Base-by-base conservation (phyloP, 2,888 invertebrate genomes). In the Julus scandinavius region DNA sequence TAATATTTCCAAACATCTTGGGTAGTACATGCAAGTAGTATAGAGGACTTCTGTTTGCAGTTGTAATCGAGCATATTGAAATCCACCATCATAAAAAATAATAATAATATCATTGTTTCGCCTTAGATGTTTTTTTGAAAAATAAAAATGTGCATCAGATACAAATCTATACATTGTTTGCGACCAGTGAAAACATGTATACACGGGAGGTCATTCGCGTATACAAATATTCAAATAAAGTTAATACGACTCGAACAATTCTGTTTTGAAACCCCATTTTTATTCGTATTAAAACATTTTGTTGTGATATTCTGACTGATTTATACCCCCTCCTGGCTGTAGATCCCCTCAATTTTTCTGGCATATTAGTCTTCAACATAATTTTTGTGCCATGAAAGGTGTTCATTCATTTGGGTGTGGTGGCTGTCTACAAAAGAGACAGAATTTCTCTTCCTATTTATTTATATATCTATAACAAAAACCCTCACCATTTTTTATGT, bases 351-450 rank as follows among this genome's bases (percentile, higher is more conserved):
- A 54, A 13, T 54, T 54, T 54, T 54, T 54, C 54, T 54, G 72
- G 29, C 29, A 29, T 29, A 72, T 72, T 72, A 72, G 72, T 72
- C 72, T 72, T 72, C 29, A 2, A 72, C 29, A 29, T 72, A 20
- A 72, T 72, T 72, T 72, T 72, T 72, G 29, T 11, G 9, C 72
- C 20, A 20, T 72, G 72, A 72, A 72, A 72, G 72, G 72, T 72
- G 72, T 72, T 72, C 72, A 72, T 72, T 72, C 72, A 72, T 72
- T 72, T 72, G 72, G 72, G 72, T 72, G 72, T 72, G 72, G 72
- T 72, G 72, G 72, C 72, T 72, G 72, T 72, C 72, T 20, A 72
- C 20, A 29, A 72, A 72, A 72, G 72, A 72, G 29, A 72, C 20
- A 72, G 72, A 29, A 29, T 72, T 72, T 72, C 72, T 72, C 63